Conservation (phyloP, 2,113 vertebrate genomes). For the Haplochromis burtoni region DNA sequence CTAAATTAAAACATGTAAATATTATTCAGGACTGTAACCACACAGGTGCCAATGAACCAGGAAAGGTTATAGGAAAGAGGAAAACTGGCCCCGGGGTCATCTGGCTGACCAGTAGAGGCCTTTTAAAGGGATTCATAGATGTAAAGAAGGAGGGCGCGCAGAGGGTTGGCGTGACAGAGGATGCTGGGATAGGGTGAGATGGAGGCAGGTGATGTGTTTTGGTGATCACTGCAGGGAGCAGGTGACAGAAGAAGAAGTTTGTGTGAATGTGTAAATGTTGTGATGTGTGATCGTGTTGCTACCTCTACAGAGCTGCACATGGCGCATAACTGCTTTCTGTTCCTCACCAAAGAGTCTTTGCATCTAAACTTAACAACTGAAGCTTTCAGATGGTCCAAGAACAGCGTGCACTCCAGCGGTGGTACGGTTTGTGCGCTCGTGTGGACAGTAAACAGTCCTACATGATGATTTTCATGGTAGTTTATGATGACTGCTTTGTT, state of each 20-base stretch:
- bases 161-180: not conserved
- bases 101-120: rapidly evolving
- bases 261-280: not conserved
- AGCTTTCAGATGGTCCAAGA: not conserved
- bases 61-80: not conserved
- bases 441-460: not conserved
- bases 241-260: not conserved
- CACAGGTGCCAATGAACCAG: not conserved
- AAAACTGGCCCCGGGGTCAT: rapidly evolving
- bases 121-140: not conserved
- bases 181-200: not conserved
- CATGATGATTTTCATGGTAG: rapidly evolving
- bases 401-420: rapidly evolving
- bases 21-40: not conserved
- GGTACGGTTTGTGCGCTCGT: not conserved
- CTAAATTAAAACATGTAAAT: not conserved
- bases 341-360: not conserved
- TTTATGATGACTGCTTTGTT: not conserved
- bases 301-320: not conserved
- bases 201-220: not conserved
- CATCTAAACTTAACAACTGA: rapidly evolving
- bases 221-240: not conserved
- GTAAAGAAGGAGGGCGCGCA: not conserved
- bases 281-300: not conserved
- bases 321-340: rapidly evolving